Percentiles rank a stretch among this genome's conserved stretches.
Conservation (phyloP, 2,888 invertebrate genomes). For the Catocala fraxini region DNA sequence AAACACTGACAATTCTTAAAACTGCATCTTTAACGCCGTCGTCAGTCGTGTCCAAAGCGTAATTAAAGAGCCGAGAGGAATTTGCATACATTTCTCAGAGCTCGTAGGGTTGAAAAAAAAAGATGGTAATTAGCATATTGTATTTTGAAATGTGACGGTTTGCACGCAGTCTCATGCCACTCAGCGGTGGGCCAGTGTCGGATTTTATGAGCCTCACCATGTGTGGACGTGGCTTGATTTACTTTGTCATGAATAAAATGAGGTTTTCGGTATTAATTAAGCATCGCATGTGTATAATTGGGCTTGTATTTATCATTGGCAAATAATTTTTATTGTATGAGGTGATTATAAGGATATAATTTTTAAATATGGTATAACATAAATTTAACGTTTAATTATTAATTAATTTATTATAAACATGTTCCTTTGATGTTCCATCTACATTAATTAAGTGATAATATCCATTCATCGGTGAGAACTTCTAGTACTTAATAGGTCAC, state of each 20-base stretch:
- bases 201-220: conserved; percentile 67
- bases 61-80: conserved; percentile 82
- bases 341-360: not conserved
- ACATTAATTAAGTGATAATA: no score
- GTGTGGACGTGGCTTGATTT: conserved; percentile 66
- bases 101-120: conserved; percentile 77
- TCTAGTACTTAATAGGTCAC: no score
- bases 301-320: not conserved
- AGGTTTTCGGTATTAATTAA: conserved; percentile 41
- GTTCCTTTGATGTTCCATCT: no score
- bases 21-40: conserved; percentile 83
- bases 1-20: conserved; percentile 79
- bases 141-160: conserved; percentile 86
- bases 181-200: conserved; percentile 79
- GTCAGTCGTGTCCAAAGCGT: conserved; percentile 82
- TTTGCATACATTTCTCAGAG: conserved; percentile 86
- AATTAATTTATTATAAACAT: no score
- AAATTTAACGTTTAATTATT: not conserved
- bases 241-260: conserved; percentile 31
- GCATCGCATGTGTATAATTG: not conserved
- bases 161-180: conserved; percentile 78
- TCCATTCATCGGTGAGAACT: no score
- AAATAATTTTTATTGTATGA: not conserved
- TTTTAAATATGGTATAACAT: not conserved
- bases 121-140: conserved; percentile 86